Evolutionary conservation across 2,888 invertebrate genomes (phyloP), one percentile per base, ranked within the genome.

Genomic region (Epirrhoe tristata): DNA sequence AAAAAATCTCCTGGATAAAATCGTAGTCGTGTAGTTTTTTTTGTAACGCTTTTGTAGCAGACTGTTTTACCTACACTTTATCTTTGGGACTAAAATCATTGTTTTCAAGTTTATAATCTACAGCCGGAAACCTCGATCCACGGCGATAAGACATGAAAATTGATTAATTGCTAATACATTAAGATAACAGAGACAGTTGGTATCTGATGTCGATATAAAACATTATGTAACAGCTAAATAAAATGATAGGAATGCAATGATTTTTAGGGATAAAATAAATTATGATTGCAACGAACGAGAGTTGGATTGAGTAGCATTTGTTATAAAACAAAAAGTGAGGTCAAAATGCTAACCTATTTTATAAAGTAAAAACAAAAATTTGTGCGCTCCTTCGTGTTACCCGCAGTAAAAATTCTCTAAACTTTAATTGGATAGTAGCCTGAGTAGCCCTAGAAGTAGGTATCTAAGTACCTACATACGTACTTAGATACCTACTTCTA

Each of bases 151-250:
- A 56, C 66, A 67, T 59, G 61, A 72, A 74, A 78, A 78, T 81
- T 83, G 79, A 81, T 83, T 83, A 81, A 83, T 81, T 81, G 74
- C 73, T 80, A 80, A 83, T 83, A 78, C 77, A 82, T 83, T 78
- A 83, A 77, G 84, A 83, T 83, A 79, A 61, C 6, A 65, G 32
- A 74, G 83, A 78, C 83, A 81, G 75, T 61, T 14, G 63, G 58
- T 81, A 82, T 80, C 81, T 54, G 63, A 66, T 66, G 58, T 65
- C 48, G 76, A 81, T 80, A 79, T 69, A 36, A 73, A 78, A 74
- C 80, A 81, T 77, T 74, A 78, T 60, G 65, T 67, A 70, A 61
- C 69, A 65, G 50, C 43, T 63, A 1, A 50, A 24, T 56, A 76
- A 76, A 50, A 24, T 58, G 78, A 76, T 77, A 77, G 54, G 32